Base-by-base conservation (phyloP, 2,113 vertebrate species). In the Verasper variegatus region DNA sequence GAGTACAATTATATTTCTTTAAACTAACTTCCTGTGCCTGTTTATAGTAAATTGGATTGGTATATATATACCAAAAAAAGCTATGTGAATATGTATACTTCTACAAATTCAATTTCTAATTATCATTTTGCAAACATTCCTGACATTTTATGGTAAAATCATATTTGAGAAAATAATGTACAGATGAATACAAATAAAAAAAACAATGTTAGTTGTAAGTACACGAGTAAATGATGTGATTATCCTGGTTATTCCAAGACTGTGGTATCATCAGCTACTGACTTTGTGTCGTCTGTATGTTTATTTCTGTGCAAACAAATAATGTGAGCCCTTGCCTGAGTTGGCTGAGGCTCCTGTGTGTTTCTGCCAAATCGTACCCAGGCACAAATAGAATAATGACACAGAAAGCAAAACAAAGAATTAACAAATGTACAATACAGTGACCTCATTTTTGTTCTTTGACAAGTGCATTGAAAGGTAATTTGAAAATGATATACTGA, bases 371-470 rank as follows among this genome's bases (percentile, higher is more conserved):
- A 61, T 73, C 7, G 3, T 31, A 52, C 26, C 67, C 47, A 56
- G n/a, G 62, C 71, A 74, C 52, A 79, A 81, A 76, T 15, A 55
- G 17, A 82, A 71, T 70, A 58, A 80, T 55, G 35, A 54, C 21
- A 84, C 66, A 52, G 31, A 57, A 49, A 64, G n/a, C 54, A 59
- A 80, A 80, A 55, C 56, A 84, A 63, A 58, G 56, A 72, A 68
- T 74, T 74, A 56, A 55, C 37, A 17, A 40, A 42, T 54, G 68
- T 64, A 20, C 23, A 66, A 27, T 47, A 42, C 63, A 35, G 17
- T 57, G 21, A 31, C 60, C 56, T 66, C 4, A 52, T 77, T 61
- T 65, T 42, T 62, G 9, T 31, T 5, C 14, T 54, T 26, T 57
- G 18, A 65, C 58, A 65, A 49, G 52, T 37, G 47, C 13, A 35